Evolutionary conservation across 1,140 invertebrate genomes (phyloP).

Genomic region (Brachionus angularis): DNA sequence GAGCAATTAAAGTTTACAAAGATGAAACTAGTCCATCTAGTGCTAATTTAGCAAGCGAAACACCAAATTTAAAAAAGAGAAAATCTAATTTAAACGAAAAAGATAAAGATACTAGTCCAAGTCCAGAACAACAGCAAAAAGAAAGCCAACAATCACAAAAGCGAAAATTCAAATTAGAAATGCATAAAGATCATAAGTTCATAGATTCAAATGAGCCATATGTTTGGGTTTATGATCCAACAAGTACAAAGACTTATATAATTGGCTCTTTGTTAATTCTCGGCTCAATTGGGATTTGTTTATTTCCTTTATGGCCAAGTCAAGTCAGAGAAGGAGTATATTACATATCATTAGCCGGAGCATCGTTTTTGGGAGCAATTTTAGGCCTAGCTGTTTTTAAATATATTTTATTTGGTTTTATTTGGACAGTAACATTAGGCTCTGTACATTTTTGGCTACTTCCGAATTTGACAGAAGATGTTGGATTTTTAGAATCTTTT

Average conservation of each 20-base stretch:
- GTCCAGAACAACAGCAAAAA: not conserved
- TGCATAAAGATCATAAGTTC: slow-evolving; percentile 90
- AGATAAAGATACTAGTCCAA: not conserved
- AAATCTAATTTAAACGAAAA: not conserved
- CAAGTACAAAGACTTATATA: slow-evolving; percentile 91
- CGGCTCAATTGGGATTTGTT: slow-evolving; percentile 86
- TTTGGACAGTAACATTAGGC: slow-evolving; percentile 83
- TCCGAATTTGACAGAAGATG: slow-evolving; percentile 95
- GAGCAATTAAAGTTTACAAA: slow-evolving; percentile 65
- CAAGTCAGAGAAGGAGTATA: slow-evolving; percentile 89
- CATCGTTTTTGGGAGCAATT: slow-evolving; percentile 87
- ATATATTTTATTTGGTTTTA: slow-evolving; percentile 80
- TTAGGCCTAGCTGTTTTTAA: slow-evolving; percentile 74
- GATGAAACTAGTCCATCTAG: slow-evolving; percentile 50
- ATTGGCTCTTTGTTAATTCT: slow-evolving; percentile 78
- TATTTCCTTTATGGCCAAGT: slow-evolving; percentile 95
- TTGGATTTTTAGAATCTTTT: slow-evolving; percentile 96
- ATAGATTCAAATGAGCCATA: slow-evolving; percentile 80
- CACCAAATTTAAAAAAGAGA: slow-evolving; percentile 14
- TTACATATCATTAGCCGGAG: slow-evolving; percentile 87
- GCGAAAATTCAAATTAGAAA: slow-evolving; percentile 75
- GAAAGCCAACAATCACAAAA: slow-evolving; percentile 55
- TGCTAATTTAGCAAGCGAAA: slow-evolving; percentile 17
- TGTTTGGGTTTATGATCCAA: slow-evolving; percentile 98
- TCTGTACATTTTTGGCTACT: slow-evolving; percentile 92